These are phyloP conservation scores for Xylota sylvarum DNA, from an alignment of 2,888 invertebrate genomes.

Conservation along the genomic window DNA sequence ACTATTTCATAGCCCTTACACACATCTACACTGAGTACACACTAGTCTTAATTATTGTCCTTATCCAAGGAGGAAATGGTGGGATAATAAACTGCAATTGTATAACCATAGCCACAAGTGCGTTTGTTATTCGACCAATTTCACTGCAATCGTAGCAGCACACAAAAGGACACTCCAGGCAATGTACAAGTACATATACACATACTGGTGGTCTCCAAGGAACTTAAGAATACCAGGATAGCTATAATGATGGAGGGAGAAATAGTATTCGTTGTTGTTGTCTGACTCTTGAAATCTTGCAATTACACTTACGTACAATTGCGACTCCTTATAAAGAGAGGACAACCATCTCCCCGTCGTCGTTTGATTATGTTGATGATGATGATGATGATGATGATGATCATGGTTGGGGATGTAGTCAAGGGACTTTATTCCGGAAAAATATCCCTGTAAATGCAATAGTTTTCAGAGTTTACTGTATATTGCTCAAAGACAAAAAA, in stretches of 20 bases:
- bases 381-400: not conserved
- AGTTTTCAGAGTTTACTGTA: conserved; percentile 22
- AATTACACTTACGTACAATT: conserved; percentile 45
- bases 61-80: not conserved
- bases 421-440: conserved; percentile 15
- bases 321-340: conserved; percentile 1
- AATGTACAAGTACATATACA: conserved; percentile 18
- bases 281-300: conserved; percentile 31
- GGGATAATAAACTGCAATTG: conserved; percentile 32
- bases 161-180: conserved; percentile 46
- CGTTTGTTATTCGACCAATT: conserved; percentile 58
- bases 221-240: conserved; percentile 29
- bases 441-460: conserved; percentile 24
- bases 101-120: conserved; percentile 54
- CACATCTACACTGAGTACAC: not conserved
- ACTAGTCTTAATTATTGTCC: conserved; percentile 52
- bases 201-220: conserved; percentile 38
- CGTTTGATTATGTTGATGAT: conserved; percentile 32
- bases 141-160: conserved; percentile 44
- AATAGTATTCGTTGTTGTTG: not conserved
- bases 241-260: conserved; percentile 1
- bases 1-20: conserved; percentile 40
- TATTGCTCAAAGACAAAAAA: conserved; percentile 20
- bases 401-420: not conserved
- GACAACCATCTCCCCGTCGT: not conserved